Percentiles rank a stretch among this genome's conserved stretches.
Conservation (phyloP, 2,797 vertebrate species). For the Platyrinchus mystaceus region DNA sequence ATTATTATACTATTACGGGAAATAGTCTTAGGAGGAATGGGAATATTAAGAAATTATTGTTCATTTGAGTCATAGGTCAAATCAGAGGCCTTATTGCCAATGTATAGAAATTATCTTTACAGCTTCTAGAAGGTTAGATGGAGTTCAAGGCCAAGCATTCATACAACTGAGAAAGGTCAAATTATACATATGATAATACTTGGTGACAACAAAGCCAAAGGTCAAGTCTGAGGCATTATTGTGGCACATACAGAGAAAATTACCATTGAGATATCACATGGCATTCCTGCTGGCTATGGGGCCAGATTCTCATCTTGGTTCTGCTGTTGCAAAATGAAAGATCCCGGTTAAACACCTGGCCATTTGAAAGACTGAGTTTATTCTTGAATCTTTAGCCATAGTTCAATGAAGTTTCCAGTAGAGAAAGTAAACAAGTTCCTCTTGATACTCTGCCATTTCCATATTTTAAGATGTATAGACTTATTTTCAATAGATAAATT, state of each 20-base stretch:
- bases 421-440: not conserved
- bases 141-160: conserved; percentile 66
- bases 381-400: not conserved
- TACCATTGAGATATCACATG: conserved; percentile 57
- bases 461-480: not conserved
- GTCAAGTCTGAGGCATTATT: conserved; percentile 55
- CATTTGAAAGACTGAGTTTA: not conserved
- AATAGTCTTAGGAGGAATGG: conserved; percentile 43
- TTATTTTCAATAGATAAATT: not conserved
- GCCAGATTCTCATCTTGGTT: conserved; percentile 26
- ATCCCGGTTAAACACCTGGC: not conserved
- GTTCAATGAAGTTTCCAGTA: not conserved
- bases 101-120: conserved; percentile 59
- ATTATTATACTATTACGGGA: conserved; percentile 30
- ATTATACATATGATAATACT: conserved; percentile 66
- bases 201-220: conserved; percentile 66
- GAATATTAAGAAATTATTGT: conserved; percentile 67
- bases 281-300: not conserved
- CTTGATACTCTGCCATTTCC: not conserved
- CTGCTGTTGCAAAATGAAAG: not conserved
- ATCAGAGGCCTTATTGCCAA: conserved; percentile 41
- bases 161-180: conserved; percentile 45
- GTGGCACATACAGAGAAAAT: conserved; percentile 58
- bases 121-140: conserved; percentile 50
- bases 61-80: conserved; percentile 63